Base-by-base conservation (phyloP, 2,888 invertebrate genomes). In the Parasteatoda lunata region DNA sequence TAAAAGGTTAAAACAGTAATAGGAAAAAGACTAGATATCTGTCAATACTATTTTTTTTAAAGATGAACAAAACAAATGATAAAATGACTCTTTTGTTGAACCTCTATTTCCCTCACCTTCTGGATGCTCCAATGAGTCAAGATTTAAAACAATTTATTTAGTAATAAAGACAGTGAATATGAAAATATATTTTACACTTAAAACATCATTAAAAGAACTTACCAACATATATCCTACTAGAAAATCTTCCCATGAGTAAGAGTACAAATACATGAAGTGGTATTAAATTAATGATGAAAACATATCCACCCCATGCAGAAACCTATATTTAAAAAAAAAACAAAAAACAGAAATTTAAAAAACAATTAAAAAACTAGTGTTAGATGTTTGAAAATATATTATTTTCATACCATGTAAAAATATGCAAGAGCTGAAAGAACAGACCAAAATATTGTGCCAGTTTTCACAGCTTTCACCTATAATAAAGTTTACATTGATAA, bases 221-320 rank as follows among this genome's bases (percentile, higher is more conserved):
- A 92, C 93, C 92, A 89, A 93, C 97, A 91, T 98, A 97, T 75
- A 98, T 93, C 75, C 98, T 94, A 91, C 96, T 95, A 1, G 98
- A 98, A 93, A 95, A 99, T 79, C 98, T 94, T 66, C 98, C 99
- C 97, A 99, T 98, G 71, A 98, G 93, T 66, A 99, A 93, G 45
- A 94, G 91, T 3, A 96, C 95, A 93, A 99, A 98, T 5, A 98
- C 98, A 91, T 99, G 99, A 11, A 99, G 94, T 0, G 99, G 99
- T 90, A 99, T 99, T 91, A 99, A 93, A 93, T 99, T 99, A 91
- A 99, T 99, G 91, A 99, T 99, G 92, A 99, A 99, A 66, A 99
- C 99, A 92, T 99, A 99, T 89, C 99, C 99, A 90, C 99, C 99
- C 99, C 99, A 99, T 90, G 99, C 99, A 89, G 98, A 99, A 3